These are phyloP conservation scores for Strigamia crassipes DNA, from an alignment of 2,888 invertebrate genomes.

Conservation along the genomic window DNA sequence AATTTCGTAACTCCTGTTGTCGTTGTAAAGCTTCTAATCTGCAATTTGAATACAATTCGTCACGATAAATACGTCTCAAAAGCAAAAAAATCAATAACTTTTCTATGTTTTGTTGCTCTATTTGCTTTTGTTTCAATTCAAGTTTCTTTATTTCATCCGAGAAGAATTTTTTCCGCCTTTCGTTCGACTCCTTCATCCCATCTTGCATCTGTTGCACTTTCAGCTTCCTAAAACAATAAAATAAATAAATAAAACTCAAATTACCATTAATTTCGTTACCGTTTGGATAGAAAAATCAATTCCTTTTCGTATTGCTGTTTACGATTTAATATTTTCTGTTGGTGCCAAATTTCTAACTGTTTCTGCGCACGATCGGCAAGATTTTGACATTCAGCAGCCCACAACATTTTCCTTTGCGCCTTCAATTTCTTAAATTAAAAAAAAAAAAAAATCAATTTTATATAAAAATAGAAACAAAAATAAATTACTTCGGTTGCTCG, in stretches of 20 bases:
- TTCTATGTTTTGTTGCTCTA: constrained; percentile 47
- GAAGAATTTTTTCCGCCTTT: neutral
- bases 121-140: constrained; percentile 49
- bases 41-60: neutral
- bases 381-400: neutral
- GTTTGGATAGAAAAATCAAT: neutral
- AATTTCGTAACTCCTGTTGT: neutral
- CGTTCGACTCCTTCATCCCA: constrained; percentile 3
- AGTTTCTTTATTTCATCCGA: constrained; percentile 47
- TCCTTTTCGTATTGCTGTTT: neutral
- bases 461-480: no score
- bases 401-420: neutral
- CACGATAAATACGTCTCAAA: neutral
- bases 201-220: constrained; percentile 2
- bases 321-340: neutral
- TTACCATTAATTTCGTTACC: neutral
- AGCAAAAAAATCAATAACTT: neutral
- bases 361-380: neutral
- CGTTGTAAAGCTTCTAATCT: neutral
- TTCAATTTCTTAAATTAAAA: neutral
- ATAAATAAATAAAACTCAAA: neutral
- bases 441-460: neutral
- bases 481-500: neutral
- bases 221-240: neutral
- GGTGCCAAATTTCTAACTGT: neutral